phyloP scores from a whole-genome alignment of 2,113 vertebrate genomes.

The Ramphastos sulfuratus region DNA sequence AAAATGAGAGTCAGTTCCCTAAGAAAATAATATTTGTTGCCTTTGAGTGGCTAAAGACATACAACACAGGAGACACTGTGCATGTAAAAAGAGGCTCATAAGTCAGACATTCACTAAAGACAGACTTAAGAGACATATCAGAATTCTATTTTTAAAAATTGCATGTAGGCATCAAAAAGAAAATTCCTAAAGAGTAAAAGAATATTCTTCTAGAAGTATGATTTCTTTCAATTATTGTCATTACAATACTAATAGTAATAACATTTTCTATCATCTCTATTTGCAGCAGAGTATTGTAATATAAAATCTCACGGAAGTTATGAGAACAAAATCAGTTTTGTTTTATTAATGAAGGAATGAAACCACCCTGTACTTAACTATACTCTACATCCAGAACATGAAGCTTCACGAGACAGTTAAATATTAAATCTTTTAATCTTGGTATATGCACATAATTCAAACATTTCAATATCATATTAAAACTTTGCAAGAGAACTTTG shows the following conservation, averaged over 20 bases:
- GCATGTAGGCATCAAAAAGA: neutral
- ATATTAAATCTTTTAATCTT: neutral
- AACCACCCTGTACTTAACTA: neutral
- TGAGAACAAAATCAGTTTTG: neutral
- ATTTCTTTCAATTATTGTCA: neutral
- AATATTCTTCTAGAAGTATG: neutral
- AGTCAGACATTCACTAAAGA: neutral
- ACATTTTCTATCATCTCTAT: neutral
- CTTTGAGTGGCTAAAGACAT: neutral
- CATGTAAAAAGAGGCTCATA: neutral
- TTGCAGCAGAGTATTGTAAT: neutral
- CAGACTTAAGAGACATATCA: neutral
- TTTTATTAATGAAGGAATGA: neutral
- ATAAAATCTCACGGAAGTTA: neutral
- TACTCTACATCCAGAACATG: neutral
- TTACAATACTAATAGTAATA: neutral
- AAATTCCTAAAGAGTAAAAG: neutral
- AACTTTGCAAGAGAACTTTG: neutral
- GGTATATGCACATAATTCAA: neutral
- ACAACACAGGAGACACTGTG: neutral
- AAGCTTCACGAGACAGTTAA: neutral
- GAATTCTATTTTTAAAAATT: neutral
- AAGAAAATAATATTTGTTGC: neutral
- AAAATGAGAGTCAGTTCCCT: neutral
- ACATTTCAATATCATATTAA: neutral